A percentile compares a stretch with the other conserved stretches of the same genome.
These are phyloP conservation scores for Oeneis ivallda DNA, from an alignment of 2,888 invertebrate genomes.

Conservation along the genomic window DNA sequence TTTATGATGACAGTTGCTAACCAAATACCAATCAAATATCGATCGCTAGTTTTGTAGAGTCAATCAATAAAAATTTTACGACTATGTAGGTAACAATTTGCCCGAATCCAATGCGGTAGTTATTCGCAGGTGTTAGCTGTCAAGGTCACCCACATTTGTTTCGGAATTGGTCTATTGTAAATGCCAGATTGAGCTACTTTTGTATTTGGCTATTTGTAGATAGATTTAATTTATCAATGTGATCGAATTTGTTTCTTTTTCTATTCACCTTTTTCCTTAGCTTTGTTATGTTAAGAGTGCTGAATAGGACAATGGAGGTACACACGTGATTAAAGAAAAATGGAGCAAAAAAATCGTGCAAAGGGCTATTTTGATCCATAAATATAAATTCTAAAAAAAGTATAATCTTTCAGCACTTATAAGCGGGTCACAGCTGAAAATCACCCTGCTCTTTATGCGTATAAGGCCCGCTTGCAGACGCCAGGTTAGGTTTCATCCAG, in stretches of 20 bases:
- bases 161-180: slow-evolving; percentile 21
- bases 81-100: neutral
- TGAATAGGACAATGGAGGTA: neutral
- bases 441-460: no score
- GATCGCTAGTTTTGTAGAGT: neutral
- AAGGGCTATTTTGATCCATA: no score
- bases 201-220: neutral
- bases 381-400: no score
- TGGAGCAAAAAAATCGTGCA: no score
- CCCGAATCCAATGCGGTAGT: slow-evolving; percentile 24
- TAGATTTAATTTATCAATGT: neutral
- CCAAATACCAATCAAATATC: neutral
- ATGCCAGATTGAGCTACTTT: slow-evolving; percentile 10
- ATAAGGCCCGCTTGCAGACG: no score
- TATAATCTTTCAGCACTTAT: no score
- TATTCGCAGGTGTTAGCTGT: slow-evolving; percentile 31
- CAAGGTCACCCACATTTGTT: slow-evolving; percentile 32
- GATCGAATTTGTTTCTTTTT: neutral
- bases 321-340: no score
- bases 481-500: no score
- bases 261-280: neutral
- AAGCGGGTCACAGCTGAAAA: no score
- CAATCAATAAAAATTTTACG: slow-evolving; percentile 3
- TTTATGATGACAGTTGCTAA: neutral
- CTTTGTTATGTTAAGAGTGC: neutral